Evolutionary conservation across 1,140 invertebrate species (phyloP).

Genomic region (Alviniconcha marisindica): DNA sequence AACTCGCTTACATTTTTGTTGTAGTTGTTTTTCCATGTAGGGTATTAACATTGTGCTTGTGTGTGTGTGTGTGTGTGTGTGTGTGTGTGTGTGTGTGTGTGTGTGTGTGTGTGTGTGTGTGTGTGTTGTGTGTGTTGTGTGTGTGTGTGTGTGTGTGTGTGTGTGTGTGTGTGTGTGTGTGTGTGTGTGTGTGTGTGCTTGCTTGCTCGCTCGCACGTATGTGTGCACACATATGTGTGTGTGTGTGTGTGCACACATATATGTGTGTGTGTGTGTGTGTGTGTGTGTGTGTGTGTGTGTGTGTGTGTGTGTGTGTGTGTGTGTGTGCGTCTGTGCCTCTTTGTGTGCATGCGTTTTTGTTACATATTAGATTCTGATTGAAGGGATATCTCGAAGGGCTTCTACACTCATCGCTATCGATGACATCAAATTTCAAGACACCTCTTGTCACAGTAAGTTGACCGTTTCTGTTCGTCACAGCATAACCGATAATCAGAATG

Average conservation of each 20-base stretch:
- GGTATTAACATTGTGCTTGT: background rate
- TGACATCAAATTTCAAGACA: background rate
- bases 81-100: background rate
- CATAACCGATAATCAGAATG: too few species aligned
- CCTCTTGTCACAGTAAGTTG: background rate
- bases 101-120: background rate
- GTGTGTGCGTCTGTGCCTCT: too few species aligned
- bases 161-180: too few species aligned
- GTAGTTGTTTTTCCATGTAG: too few species aligned
- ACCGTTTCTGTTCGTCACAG: too few species aligned
- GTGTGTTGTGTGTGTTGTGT: too few species aligned
- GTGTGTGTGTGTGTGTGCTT: too few species aligned
- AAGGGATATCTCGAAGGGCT: background rate
- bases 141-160: too few species aligned
- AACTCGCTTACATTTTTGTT: too few species aligned
- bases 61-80: background rate
- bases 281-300: slow-evolving; percentile 5
- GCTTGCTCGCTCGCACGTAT: too few species aligned
- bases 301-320: slow-evolving; percentile 12
- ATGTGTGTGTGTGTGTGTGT: background rate
- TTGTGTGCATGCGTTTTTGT: background rate
- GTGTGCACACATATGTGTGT: too few species aligned
- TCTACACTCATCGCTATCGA: background rate
- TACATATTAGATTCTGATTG: background rate
- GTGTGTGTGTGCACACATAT: too few species aligned